Conservation (phyloP, 2,888 invertebrate species). For the Coleophora flavipennella region DNA sequence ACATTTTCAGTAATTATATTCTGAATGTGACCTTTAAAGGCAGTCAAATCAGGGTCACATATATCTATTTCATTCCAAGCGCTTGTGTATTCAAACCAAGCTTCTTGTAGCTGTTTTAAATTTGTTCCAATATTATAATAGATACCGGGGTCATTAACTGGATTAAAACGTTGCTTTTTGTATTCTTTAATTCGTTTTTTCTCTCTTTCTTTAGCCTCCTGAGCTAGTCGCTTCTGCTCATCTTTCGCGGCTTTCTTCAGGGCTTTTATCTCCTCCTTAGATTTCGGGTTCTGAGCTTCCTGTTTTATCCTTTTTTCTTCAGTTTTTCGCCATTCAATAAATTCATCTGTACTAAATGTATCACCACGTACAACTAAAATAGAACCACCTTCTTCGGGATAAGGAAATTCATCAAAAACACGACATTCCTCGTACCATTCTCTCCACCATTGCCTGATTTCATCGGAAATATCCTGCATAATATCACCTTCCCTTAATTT, state of each 20-base stretch:
- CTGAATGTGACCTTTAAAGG: slow-evolving; percentile 73
- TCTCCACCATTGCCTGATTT: slow-evolving; percentile 82
- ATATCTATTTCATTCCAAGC: slow-evolving; percentile 51
- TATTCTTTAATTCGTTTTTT: slow-evolving; percentile 54
- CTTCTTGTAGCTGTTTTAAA: slow-evolving; percentile 26
- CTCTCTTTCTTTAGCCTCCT: slow-evolving; percentile 43
- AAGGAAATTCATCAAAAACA: slow-evolving; percentile 81
- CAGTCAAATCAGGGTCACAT: slow-evolving; percentile 66
- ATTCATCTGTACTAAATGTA: slow-evolving; percentile 74
- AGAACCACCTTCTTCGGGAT: slow-evolving; percentile 80
- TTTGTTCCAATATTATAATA: slow-evolving; percentile 35
- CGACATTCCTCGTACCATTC: slow-evolving; percentile 73
- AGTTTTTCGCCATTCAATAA: slow-evolving; percentile 46
- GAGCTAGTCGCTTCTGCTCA: slow-evolving; percentile 44
- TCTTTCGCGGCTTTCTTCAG: slow-evolving; percentile 51
- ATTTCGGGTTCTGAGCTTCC: slow-evolving; percentile 40
- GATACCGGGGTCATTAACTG: slow-evolving; percentile 56
- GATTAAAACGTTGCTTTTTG: slow-evolving; percentile 56
- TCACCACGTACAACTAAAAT: slow-evolving; percentile 72
- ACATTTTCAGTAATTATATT: slow-evolving; percentile 78
- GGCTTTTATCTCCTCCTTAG: slow-evolving; percentile 59
- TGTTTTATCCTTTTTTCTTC: slow-evolving; percentile 50
- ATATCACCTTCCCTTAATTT: slow-evolving; percentile 69
- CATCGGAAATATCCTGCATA: slow-evolving; percentile 82
- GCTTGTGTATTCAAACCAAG: slow-evolving; percentile 44